phyloP scores from a whole-genome alignment of 2,113 vertebrate species.

The Poecile atricapillus region DNA sequence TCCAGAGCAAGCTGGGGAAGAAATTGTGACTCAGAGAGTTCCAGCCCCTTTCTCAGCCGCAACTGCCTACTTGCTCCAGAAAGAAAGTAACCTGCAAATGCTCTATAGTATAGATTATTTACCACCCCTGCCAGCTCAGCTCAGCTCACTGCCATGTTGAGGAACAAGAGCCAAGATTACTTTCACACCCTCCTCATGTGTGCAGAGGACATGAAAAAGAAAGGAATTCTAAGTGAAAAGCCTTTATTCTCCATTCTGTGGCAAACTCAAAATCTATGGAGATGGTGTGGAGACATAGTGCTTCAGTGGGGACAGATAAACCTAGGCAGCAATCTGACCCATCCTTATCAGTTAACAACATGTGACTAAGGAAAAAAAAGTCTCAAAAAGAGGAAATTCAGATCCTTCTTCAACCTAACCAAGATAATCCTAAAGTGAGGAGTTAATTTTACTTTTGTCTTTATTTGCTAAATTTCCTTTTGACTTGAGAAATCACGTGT shows the following conservation, averaged over 20 bases:
- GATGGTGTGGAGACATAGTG: neutral
- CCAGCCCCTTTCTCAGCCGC: neutral
- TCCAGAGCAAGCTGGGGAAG: neutral
- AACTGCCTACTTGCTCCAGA: conserved; percentile 39
- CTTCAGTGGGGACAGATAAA: neutral
- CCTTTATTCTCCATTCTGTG: neutral
- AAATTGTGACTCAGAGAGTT: conserved; percentile 39
- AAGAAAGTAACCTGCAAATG: conserved; percentile 28
- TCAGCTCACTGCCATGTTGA: neutral
- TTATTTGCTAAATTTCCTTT: neutral
- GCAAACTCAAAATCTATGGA: neutral
- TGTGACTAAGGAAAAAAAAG: neutral
- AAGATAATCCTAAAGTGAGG: neutral
- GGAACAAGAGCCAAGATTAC: neutral
- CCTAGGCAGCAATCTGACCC: neutral
- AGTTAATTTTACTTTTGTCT: neutral
- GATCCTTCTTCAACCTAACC: neutral
- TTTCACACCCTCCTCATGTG: conserved; percentile 9
- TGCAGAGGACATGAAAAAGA: conserved; percentile 5
- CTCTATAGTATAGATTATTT: conserved; percentile 1
- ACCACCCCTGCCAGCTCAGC: conserved; percentile 23
- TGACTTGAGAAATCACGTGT: neutral
- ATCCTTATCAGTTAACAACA: neutral
- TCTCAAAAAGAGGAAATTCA: neutral
- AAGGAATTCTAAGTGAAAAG: neutral